A percentile compares a stretch with the other conserved stretches of the same genome.
Evolutionary conservation across 2,888 invertebrate species (phyloP).

Genomic region (Epirrhoe tristata): DNA sequence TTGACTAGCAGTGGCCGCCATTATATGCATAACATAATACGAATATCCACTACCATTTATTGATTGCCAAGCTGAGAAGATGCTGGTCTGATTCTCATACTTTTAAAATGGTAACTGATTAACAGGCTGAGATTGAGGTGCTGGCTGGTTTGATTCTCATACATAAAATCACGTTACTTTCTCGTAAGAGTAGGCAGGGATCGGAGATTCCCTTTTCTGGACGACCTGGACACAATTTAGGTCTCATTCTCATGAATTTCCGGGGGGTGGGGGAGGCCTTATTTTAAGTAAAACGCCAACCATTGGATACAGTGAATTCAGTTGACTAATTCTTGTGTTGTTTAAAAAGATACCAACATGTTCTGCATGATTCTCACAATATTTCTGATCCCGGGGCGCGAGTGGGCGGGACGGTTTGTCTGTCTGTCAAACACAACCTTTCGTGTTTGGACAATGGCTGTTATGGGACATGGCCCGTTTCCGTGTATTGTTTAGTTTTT

Average conservation of each 20-base stretch:
- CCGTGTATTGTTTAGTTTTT: conserved; percentile 25
- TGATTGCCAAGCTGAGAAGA: neutral
- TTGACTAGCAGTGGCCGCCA: neutral
- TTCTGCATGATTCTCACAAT: conserved; percentile 27
- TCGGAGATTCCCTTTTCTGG: too few relatives aligned
- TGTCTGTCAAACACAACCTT: conserved; percentile 20
- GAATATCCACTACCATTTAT: neutral
- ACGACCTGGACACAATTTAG: too few relatives aligned
- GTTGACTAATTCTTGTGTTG: neutral
- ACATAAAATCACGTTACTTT: too few relatives aligned
- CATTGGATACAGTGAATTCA: neutral
- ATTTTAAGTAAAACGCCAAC: neutral
- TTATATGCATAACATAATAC: neutral
- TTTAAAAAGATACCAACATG: conserved; percentile 11
- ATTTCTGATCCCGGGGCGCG: conserved; percentile 10
- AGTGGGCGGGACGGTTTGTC: conserved; percentile 32
- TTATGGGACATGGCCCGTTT: conserved; percentile 22
- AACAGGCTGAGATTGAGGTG: too few relatives aligned
- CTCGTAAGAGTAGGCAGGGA: too few relatives aligned
- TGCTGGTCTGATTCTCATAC: neutral
- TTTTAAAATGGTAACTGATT: too few relatives aligned
- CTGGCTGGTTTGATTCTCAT: neutral
- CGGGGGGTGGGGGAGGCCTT: neutral
- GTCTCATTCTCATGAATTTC: too few relatives aligned
- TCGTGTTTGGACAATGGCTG: conserved; percentile 20